Conservation (phyloP, 1,140 invertebrate species). For the Catajapyx aquilonaris region DNA sequence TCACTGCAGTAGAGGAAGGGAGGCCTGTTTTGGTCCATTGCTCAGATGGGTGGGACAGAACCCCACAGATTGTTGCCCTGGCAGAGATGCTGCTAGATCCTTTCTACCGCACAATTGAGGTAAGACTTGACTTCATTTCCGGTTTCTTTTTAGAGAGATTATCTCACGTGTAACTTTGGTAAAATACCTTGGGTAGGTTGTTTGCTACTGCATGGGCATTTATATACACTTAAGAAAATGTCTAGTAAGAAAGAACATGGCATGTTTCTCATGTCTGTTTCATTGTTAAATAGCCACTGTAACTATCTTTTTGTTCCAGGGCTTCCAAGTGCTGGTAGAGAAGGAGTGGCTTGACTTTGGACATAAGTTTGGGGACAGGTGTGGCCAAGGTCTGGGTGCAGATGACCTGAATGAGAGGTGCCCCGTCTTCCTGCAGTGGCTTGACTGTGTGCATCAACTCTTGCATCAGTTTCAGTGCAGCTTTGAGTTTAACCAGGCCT, state of each 20-base stretch:
- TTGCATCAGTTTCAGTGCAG: conserved; percentile 69
- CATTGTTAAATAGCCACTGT: too few species aligned
- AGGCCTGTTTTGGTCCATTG: conserved; percentile 87
- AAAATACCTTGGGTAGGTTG: too few species aligned
- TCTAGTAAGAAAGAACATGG: too few species aligned
- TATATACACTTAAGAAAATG: too few species aligned
- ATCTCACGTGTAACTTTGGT: too few species aligned
- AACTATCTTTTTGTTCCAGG: conserved; percentile 33
- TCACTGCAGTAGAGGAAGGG: conserved; percentile 55
- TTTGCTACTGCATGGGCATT: too few species aligned
- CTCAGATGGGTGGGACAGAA: conserved; percentile 93
- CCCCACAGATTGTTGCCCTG: conserved; percentile 78
- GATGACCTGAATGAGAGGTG: conserved; percentile 80
- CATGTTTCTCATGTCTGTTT: too few species aligned
- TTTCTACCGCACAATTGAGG: conserved; percentile 76
- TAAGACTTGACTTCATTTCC: too few species aligned
- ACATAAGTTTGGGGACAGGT: conserved; percentile 90
- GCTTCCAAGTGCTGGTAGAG: conserved; percentile 76
- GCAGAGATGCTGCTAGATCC: conserved; percentile 83
- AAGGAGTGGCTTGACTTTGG: conserved; percentile 93
- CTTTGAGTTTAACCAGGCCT: conserved; percentile 88
- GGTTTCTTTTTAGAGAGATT: too few species aligned
- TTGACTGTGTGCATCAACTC: conserved; percentile 90
- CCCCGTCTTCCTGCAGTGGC: conserved; percentile 94
- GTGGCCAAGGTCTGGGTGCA: conserved; percentile 53